phyloP scores from a whole-genome alignment of 2,797 vertebrate species.

The Cyprinodon diabolis region DNA sequence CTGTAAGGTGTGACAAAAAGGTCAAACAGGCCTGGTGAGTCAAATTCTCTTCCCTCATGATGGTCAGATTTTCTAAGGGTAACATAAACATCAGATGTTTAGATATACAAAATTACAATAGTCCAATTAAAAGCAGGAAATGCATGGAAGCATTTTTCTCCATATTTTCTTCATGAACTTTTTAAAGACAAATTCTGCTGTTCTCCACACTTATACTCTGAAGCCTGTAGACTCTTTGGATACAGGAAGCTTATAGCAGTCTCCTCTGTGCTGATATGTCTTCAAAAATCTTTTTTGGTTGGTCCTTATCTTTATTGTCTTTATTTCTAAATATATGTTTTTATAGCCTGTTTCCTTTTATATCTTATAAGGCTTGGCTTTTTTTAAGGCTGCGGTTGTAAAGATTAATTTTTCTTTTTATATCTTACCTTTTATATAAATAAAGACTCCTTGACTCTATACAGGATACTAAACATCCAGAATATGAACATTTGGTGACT shows the following conservation, averaged over 20 bases:
- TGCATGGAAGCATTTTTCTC: too few relatives aligned
- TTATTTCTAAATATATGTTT: too few relatives aligned
- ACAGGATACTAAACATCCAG: neutral
- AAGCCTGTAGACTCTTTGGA: too few relatives aligned
- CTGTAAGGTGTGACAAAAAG: neutral
- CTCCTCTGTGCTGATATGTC: too few relatives aligned
- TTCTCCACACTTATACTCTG: too few relatives aligned
- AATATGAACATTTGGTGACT: neutral
- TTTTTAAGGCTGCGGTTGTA: neutral
- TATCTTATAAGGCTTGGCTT: too few relatives aligned
- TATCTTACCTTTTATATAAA: neutral
- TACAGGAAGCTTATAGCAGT: too few relatives aligned
- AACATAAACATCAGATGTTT: neutral
- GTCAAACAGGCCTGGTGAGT: slow-evolving; percentile 16
- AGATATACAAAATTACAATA: neutral
- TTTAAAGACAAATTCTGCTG: too few relatives aligned
- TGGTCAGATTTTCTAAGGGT: neutral
- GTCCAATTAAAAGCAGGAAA: too few relatives aligned
- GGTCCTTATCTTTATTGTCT: neutral
- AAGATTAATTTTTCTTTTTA: neutral
- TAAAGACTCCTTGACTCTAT: too few relatives aligned
- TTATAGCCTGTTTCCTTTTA: too few relatives aligned
- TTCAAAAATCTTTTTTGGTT: neutral
- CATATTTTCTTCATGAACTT: too few relatives aligned
- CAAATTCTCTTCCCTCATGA: neutral